phyloP scores from a whole-genome alignment of 2,888 invertebrate species.

The Apodemia hepburni region DNA sequence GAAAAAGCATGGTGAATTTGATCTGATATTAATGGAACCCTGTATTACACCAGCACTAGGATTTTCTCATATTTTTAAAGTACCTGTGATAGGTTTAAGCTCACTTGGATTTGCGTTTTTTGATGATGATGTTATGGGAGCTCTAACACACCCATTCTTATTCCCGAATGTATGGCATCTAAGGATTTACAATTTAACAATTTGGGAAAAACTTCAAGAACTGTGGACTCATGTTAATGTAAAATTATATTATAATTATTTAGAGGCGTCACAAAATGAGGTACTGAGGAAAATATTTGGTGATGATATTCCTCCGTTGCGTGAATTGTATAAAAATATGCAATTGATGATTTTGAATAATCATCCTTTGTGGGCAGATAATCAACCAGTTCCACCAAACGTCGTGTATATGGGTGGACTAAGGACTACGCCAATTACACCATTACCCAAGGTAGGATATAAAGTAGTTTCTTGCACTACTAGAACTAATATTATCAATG shows the following conservation, averaged over 20 bases:
- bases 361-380: constrained; percentile 47
- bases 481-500: no score
- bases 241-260: constrained; percentile 6
- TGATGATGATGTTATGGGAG: constrained; percentile 28
- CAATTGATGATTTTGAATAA: constrained; percentile 52
- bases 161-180: constrained; percentile 28
- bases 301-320: constrained; percentile 27
- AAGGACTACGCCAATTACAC: constrained; percentile 46
- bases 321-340: constrained; percentile 40
- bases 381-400: constrained; percentile 53
- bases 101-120: constrained; percentile 28
- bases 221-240: constrained; percentile 21
- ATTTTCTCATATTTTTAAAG: constrained; percentile 31
- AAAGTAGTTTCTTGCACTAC: no score
- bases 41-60: constrained; percentile 22
- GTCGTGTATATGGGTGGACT: constrained; percentile 58
- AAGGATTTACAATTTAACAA: constrained; percentile 30
- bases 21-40: constrained; percentile 30
- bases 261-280: constrained; percentile 24
- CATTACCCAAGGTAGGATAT: constrained; percentile 45
- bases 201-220: constrained; percentile 32
- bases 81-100: constrained; percentile 31
- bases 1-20: constrained; percentile 25
- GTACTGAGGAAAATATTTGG: constrained; percentile 27
- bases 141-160: constrained; percentile 28